A percentile compares a stretch with the other conserved stretches of the same genome.
Conservation (phyloP, 2,888 invertebrate genomes). For the Cantharis lateralis region DNA sequence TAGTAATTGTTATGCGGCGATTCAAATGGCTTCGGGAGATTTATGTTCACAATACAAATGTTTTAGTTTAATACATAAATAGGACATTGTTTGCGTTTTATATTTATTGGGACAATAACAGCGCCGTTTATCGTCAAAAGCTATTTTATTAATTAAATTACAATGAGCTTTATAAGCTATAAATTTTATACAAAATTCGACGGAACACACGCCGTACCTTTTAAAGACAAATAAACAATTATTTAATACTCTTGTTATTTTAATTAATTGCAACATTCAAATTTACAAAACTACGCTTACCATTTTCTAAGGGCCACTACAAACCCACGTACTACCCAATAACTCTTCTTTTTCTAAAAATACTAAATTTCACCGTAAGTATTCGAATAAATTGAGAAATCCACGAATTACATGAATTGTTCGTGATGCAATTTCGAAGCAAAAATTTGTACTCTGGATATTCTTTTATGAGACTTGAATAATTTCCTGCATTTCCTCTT, state of each 20-base stretch:
- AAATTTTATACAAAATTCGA: neutral
- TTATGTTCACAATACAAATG: constrained; percentile 21
- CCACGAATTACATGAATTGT: too few relatives aligned
- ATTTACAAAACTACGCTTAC: neutral
- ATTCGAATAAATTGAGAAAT: too few relatives aligned
- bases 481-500: too few relatives aligned
- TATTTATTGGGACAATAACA: constrained; percentile 16
- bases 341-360: too few relatives aligned
- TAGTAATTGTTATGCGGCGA: constrained; percentile 35
- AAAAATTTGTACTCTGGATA: too few relatives aligned
- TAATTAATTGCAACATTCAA: neutral
- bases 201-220: neutral
- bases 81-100: constrained; percentile 12
- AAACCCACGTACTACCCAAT: neutral
- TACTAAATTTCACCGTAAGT: too few relatives aligned
- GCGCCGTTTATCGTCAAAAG: neutral
- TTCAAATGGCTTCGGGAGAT: constrained; percentile 33
- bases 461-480: too few relatives aligned
- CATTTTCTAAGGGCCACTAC: neutral
- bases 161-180: neutral
- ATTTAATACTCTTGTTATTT: neutral
- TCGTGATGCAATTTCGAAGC: too few relatives aligned
- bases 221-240: neutral
- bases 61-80: constrained; percentile 10
- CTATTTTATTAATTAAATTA: neutral